Percentiles rank a stretch among this genome's conserved stretches.
phyloP scores from a whole-genome alignment of 1,140 invertebrate species.

The Ruditapes philippinarum region DNA sequence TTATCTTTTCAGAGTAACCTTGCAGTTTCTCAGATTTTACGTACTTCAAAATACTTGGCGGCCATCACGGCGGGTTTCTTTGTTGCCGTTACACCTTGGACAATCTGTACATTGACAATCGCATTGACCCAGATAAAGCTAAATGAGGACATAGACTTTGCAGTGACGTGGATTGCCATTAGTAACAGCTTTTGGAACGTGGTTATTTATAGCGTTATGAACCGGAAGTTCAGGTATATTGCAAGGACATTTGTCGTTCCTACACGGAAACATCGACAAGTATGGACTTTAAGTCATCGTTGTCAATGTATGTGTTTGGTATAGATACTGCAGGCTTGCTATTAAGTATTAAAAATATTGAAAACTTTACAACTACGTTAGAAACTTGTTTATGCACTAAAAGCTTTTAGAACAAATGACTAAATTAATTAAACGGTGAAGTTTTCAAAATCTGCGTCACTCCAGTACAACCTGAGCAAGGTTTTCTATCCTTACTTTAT shows the following conservation, averaged over 20 bases:
- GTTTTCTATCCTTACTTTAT: no score
- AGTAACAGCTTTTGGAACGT: conserved; percentile 73
- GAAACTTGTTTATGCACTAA: no score
- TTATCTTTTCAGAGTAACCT: background rate
- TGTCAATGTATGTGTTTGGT: background rate
- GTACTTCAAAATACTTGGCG: conserved; percentile 65
- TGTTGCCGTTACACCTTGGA: conserved; percentile 70
- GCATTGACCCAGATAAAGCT: conserved; percentile 38
- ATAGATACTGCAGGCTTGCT: background rate
- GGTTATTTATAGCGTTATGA: conserved; percentile 65
- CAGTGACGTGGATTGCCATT: conserved; percentile 69
- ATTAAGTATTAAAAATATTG: background rate
- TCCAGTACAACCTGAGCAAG: no score
- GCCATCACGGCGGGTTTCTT: conserved; percentile 69
- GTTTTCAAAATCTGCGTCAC: no score
- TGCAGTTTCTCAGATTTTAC: conserved; percentile 48
- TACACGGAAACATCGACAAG: background rate
- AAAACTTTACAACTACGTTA: background rate
- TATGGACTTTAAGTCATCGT: background rate
- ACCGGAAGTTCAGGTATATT: conserved; percentile 60
- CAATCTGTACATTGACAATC: conserved; percentile 55
- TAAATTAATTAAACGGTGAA: no score
- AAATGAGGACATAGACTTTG: conserved; percentile 59
- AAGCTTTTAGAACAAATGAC: no score
- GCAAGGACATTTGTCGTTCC: background rate